Percentiles rank a stretch among this genome's conserved stretches.
Conservation (phyloP, 2,797 vertebrate genomes). For the Hyperoplus lanceolatus region DNA sequence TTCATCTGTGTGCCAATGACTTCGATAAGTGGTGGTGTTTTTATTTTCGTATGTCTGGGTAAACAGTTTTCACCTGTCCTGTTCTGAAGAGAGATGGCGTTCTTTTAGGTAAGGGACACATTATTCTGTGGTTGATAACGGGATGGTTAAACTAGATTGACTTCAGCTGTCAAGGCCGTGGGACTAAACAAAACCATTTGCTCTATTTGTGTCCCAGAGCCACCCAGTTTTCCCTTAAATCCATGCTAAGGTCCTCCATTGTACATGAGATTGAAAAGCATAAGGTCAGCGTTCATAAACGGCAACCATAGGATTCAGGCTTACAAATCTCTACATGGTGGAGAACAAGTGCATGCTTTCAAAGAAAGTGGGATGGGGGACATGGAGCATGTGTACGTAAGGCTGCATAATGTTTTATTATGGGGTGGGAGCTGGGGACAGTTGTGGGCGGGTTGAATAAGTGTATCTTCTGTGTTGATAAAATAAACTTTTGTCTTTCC, state of each 20-base stretch:
- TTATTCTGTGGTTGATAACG: conserved; percentile 27
- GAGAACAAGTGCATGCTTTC: conserved; percentile 51
- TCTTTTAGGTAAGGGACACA: conserved; percentile 22
- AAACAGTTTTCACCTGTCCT: conserved; percentile 34
- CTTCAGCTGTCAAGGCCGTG: conserved; percentile 3
- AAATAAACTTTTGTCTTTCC: conserved; percentile 62
- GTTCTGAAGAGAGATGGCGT: not conserved
- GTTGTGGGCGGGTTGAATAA: conserved; percentile 68
- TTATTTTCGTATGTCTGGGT: conserved; percentile 36
- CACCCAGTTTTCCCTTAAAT: conserved; percentile 11
- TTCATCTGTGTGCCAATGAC: conserved; percentile 67
- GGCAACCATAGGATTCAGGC: conserved; percentile 1
- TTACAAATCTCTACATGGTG: conserved; percentile 18
- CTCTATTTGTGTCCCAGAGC: conserved; percentile 21
- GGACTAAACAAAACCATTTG: conserved; percentile 18
- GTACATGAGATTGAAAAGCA: conserved; percentile 41
- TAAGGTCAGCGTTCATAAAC: not conserved
- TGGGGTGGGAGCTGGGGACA: conserved; percentile 55
- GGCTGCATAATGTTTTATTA: conserved; percentile 71
- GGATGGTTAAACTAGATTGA: conserved; percentile 40
- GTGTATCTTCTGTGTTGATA: conserved; percentile 65
- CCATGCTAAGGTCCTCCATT: conserved; percentile 31
- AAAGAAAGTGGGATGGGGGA: conserved; percentile 34
- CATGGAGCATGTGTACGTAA: conserved; percentile 54
- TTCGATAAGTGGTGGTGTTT: conserved; percentile 47